Evolutionary conservation across 1,140 invertebrate species (phyloP).

Genomic region (Bicyclus anynana): DNA sequence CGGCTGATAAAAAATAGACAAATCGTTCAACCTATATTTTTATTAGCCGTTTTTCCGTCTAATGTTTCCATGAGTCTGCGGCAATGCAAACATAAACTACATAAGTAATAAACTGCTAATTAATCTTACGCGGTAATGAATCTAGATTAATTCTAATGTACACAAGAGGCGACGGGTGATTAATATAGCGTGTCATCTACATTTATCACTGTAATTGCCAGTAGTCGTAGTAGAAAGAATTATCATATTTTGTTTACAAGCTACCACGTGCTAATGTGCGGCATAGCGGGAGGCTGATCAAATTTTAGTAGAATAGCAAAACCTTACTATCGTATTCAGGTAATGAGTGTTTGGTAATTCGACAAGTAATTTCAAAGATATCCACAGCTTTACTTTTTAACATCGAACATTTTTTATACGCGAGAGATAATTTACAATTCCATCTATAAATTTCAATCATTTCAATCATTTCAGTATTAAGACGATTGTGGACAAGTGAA

Average conservation of each 20-base stretch:
- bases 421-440: no score
- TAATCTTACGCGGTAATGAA: conserved; percentile 10
- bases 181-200: conserved; percentile 9
- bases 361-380: no score
- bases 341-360: no score
- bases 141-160: conserved; percentile 12
- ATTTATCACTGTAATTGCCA: conserved; percentile 7
- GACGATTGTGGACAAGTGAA: no score
- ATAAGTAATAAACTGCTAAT: background rate
- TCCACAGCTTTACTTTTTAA: no score
- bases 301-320: background rate
- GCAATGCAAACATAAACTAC: background rate
- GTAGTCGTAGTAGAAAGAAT: conserved; percentile 1
- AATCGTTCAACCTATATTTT: background rate
- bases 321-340: no score
- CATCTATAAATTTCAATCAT: no score
- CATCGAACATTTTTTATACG: no score
- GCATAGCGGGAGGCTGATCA: background rate
- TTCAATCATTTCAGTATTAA: no score
- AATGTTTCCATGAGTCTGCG: background rate
- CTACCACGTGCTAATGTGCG: background rate
- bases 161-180: conserved; percentile 9
- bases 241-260: background rate
- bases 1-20: no score
- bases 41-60: background rate